Percentiles rank a stretch among this genome's conserved stretches.
These are phyloP conservation scores for Perognathus longimembris DNA, from an alignment of 2,113 vertebrate species.

Conservation along the genomic window DNA sequence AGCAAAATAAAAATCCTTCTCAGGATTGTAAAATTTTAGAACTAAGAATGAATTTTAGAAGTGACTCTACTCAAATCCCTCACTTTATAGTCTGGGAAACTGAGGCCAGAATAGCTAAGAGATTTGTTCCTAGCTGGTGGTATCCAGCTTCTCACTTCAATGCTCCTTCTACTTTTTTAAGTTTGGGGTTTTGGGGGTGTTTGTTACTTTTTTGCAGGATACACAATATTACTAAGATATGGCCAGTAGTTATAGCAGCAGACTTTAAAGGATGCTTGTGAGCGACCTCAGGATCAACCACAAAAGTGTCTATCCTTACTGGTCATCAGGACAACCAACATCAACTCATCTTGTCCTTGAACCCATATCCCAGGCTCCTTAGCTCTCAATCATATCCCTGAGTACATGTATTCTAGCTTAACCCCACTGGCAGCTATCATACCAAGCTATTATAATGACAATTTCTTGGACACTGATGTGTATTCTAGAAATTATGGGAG, in stretches of 20 bases:
- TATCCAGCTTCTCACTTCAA: background rate
- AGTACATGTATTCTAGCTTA: background rate
- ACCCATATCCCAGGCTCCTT: background rate
- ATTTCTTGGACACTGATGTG: background rate
- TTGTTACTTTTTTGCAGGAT: slow-evolving; percentile 1
- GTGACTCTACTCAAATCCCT: background rate
- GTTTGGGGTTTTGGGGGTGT: background rate
- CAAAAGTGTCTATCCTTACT: background rate
- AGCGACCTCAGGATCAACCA: background rate
- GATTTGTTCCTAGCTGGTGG: background rate
- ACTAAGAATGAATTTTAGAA: slow-evolving; percentile 42
- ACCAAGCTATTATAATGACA: background rate
- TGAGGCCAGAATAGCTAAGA: slow-evolving; percentile 22
- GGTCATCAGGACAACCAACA: background rate
- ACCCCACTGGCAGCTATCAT: background rate
- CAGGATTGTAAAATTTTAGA: slow-evolving; percentile 62
- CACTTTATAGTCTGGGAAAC: slow-evolving; percentile 47
- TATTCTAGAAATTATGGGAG: background rate
- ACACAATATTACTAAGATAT: background rate
- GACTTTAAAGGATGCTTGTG: background rate
- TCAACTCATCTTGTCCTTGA: background rate
- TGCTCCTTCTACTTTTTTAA: background rate
- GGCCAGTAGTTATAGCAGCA: background rate
- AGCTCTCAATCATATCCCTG: background rate
- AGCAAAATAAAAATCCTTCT: slow-evolving; percentile 44